Conservation (phyloP, 2,797 vertebrate species). For the Melanotaenia maccullochi region DNA sequence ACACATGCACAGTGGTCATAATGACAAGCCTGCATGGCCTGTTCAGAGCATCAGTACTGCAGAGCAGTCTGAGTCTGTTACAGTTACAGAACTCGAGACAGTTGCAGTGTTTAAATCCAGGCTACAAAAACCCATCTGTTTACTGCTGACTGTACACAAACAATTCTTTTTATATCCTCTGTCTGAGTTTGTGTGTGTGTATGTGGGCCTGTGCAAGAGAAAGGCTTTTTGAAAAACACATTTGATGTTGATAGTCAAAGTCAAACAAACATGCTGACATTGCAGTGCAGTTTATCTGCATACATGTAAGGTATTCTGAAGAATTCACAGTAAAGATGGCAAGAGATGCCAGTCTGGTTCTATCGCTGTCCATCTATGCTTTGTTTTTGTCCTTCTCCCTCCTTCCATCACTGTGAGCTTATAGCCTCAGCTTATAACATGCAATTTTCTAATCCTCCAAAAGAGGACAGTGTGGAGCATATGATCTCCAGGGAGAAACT, state of each 20-base stretch:
- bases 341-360: constrained; percentile 24
- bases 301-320: constrained; percentile 5
- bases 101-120: constrained; percentile 61
- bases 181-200: constrained; percentile 1
- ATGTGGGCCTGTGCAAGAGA: not conserved
- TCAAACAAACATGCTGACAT: constrained; percentile 64
- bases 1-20: not conserved
- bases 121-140: constrained; percentile 69
- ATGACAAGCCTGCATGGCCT: constrained; percentile 26
- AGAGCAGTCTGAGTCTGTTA: constrained; percentile 57
- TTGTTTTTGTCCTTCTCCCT: not conserved
- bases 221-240: constrained; percentile 49
- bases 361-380: constrained; percentile 29
- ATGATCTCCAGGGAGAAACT: constrained; percentile 73
- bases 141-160: constrained; percentile 73
- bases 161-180: constrained; percentile 63
- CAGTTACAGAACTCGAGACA: constrained; percentile 50
- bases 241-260: constrained; percentile 69
- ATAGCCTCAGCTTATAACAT: constrained; percentile 21
- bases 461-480: constrained; percentile 85
- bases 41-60: constrained; percentile 41
- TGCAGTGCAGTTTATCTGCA: constrained; percentile 42
- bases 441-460: constrained; percentile 75
- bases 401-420: constrained; percentile 4
- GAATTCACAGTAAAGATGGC: constrained; percentile 31